A percentile compares a stretch with the other conserved stretches of the same genome.
Conservation (phyloP, 2,797 vertebrate species). For the Acipenser ruthenus region DNA sequence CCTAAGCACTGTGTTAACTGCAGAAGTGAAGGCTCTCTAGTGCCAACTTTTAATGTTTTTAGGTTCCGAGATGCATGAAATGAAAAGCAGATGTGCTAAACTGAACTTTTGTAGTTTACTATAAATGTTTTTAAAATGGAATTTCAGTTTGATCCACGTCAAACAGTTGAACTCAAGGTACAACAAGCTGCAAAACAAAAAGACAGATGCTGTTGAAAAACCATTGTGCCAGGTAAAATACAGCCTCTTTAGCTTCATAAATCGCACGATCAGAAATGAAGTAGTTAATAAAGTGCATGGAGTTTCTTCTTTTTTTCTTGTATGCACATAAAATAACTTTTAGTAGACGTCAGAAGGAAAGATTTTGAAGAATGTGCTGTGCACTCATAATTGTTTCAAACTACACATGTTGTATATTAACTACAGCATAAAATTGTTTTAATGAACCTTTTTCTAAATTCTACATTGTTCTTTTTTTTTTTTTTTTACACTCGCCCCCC, state of each 20-base stretch:
- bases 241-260: conserved; percentile 73
- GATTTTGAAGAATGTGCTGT: conserved; percentile 1
- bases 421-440: conserved; percentile 8
- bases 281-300: conserved; percentile 67
- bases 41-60: conserved; percentile 78
- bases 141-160: conserved; percentile 65
- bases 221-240: conserved; percentile 73
- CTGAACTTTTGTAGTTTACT: conserved; percentile 35
- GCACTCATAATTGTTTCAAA: conserved; percentile 17
- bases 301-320: conserved; percentile 33
- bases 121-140: conserved; percentile 62
- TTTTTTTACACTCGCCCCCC: conserved; percentile 2
- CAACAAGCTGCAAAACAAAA: conserved; percentile 72
- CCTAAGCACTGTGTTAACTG: conserved; percentile 72
- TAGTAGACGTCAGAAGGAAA: neutral
- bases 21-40: conserved; percentile 61
- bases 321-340: conserved; percentile 6
- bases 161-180: conserved; percentile 72
- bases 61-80: conserved; percentile 75
- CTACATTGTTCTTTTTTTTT: neutral
- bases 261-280: conserved; percentile 72
- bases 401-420: conserved; percentile 59
- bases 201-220: conserved; percentile 85
- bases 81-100: conserved; percentile 88
- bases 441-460: conserved; percentile 5